Percentiles rank a stretch among this genome's conserved stretches.
Conservation (phyloP, 2,888 invertebrate species). For the Galerucella nymphaeae region DNA sequence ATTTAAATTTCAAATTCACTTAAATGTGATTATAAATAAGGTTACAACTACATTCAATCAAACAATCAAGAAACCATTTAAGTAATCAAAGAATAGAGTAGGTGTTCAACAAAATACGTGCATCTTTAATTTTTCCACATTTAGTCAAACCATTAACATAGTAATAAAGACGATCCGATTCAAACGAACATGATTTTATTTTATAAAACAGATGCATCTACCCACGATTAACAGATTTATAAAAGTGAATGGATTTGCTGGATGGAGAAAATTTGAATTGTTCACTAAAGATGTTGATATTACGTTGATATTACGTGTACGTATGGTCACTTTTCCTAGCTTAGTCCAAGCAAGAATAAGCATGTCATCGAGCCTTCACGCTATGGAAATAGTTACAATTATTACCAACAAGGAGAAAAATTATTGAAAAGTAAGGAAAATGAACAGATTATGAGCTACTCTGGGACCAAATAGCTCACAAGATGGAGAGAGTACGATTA, state of each 20-base stretch:
- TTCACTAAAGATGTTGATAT: neutral
- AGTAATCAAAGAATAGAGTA: conserved; percentile 12
- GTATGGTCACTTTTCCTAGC: too few relatives aligned
- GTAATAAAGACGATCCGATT: conserved; percentile 15
- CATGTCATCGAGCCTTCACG: too few relatives aligned
- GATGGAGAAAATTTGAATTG: neutral
- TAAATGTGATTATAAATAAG: neutral
- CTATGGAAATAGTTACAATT: too few relatives aligned
- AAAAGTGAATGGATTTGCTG: neutral
- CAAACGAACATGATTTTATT: conserved; percentile 15
- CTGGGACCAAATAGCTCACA: too few relatives aligned
- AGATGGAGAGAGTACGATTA: too few relatives aligned
- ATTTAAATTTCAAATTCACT: neutral
- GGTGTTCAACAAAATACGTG: conserved; percentile 21
- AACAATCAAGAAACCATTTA: conserved; percentile 2
- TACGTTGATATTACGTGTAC: neutral
- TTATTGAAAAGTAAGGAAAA: too few relatives aligned
- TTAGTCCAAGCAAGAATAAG: too few relatives aligned
- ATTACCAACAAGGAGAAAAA: too few relatives aligned
- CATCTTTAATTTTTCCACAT: conserved; percentile 23
- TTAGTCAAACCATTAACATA: conserved; percentile 17
- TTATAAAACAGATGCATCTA: conserved; percentile 12
- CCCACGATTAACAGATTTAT: neutral
- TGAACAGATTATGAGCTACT: too few relatives aligned
- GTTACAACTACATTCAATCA: neutral